phyloP scores from a whole-genome alignment of 2,113 vertebrate genomes.

The Tonatia bakeri region DNA sequence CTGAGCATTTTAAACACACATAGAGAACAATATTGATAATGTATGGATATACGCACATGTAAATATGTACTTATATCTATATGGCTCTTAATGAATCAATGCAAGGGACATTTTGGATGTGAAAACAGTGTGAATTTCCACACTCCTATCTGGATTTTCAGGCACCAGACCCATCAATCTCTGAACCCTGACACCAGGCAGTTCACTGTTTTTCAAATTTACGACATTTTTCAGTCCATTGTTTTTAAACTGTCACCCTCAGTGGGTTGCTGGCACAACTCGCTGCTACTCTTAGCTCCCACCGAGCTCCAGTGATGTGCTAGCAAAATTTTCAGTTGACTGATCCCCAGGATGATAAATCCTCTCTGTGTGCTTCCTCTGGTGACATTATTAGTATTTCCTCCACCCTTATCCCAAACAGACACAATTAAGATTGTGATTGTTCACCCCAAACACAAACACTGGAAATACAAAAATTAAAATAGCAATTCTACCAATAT shows the following conservation, averaged over 20 bases:
- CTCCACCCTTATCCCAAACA: neutral
- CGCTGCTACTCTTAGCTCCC: slow-evolving; percentile 53
- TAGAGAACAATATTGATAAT: slow-evolving; percentile 59
- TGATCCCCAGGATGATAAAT: slow-evolving; percentile 46
- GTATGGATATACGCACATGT: neutral
- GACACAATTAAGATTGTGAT: slow-evolving; percentile 43
- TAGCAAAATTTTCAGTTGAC: slow-evolving; percentile 50
- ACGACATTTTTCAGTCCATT: slow-evolving; percentile 67
- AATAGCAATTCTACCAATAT: neutral
- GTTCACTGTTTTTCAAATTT: slow-evolving; percentile 74
- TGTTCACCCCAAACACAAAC: neutral
- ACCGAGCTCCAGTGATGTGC: slow-evolving; percentile 31
- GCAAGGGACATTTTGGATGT: slow-evolving; percentile 40
- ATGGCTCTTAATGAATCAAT: slow-evolving; percentile 62
- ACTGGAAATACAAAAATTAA: slow-evolving; percentile 4
- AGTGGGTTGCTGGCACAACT: slow-evolving; percentile 64
- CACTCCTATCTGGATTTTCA: slow-evolving; percentile 30
- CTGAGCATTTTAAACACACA: slow-evolving; percentile 51
- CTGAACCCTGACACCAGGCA: slow-evolving; percentile 50
- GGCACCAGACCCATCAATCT: slow-evolving; percentile 53
- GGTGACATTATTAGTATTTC: slow-evolving; percentile 52
- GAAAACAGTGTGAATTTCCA: slow-evolving; percentile 49
- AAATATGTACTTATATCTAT: slow-evolving; percentile 20
- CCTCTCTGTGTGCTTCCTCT: slow-evolving; percentile 28
- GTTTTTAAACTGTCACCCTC: slow-evolving; percentile 70